Base-by-base conservation (phyloP, 2,888 invertebrate genomes). In the Apamea anceps region DNA sequence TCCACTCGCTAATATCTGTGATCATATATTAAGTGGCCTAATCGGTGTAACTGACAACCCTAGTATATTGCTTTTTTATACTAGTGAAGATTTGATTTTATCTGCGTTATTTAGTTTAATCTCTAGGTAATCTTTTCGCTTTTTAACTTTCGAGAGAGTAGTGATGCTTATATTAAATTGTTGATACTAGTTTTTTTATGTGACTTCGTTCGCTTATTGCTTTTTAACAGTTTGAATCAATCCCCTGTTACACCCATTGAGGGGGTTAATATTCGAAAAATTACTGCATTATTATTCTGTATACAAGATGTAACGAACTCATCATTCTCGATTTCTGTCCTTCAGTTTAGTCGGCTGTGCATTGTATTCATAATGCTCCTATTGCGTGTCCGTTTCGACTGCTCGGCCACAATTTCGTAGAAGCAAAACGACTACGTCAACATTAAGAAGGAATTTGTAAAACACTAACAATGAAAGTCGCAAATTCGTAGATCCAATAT, bases 11-110 rank as follows among this genome's bases (percentile, higher is more conserved):
- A 96, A 95, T 95, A 96, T 94, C 92, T 80, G 80, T 84, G 92
- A 90, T 92, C 95, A 93, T 96, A 95, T 93, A 96, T 96, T 94
- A 95, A 94, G 94, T 94, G 91, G 89, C 88, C 92, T 94, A 95
- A 95, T 96, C 93, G 93, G 79, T 84, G 92, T 85, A 89, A 90
- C 94, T 90, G 95, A 93, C 95, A 91, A 80, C 88, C 88, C 85
- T 85, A 78, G 72, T 88, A 88, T 90, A 91, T 91, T 89, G 81
- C 86, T 91, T 91, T 92, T 92, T 93, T 85, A 86, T 88, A 51
- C 37, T 51, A 75, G 77, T 74, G 75, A 73, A 85, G 79, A 84
- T 91, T 90, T 90, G 89, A 89, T 91, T 88, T 91, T 87, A 91
- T 93, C 84, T 89, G 75, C 85, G 71, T 54, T 57, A 77, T 77